phyloP scores from a whole-genome alignment of 2,888 invertebrate species.

The Hydraecia micacea region DNA sequence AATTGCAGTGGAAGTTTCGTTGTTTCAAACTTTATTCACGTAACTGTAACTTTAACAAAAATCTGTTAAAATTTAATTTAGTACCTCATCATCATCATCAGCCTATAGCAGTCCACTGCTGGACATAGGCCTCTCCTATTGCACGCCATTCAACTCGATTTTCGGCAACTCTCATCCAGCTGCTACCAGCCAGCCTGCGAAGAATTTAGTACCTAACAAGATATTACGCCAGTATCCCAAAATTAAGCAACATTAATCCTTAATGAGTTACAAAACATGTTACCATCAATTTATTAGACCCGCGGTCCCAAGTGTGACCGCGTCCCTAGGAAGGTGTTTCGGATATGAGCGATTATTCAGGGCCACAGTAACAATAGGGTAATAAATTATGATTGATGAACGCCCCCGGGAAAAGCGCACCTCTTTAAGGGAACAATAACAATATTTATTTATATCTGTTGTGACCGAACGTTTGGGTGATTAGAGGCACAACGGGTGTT shows the following conservation, averaged over 20 bases:
- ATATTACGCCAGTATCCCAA: not conserved
- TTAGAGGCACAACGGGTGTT: slow-evolving; percentile 30
- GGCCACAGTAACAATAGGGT: slow-evolving; percentile 86
- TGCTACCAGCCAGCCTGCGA: too few species aligned
- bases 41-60: not conserved
- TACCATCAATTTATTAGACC: slow-evolving; percentile 66
- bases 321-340: slow-evolving; percentile 84
- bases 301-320: slow-evolving; percentile 70
- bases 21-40: not conserved
- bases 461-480: slow-evolving; percentile 41
- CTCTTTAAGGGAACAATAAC: slow-evolving; percentile 81
- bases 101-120: too few species aligned
- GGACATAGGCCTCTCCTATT: too few species aligned
- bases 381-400: slow-evolving; percentile 90
- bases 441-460: slow-evolving; percentile 73
- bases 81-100: too few species aligned
- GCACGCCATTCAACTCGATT: too few species aligned
- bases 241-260: slow-evolving; percentile 47
- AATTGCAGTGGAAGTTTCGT: not conserved
- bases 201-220: not conserved
- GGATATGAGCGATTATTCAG: slow-evolving; percentile 89
- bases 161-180: too few species aligned
- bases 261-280: slow-evolving; percentile 60
- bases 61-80: not conserved
- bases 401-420: slow-evolving; percentile 74